These are phyloP conservation scores for Cephalopachus bancanus DNA, from an alignment of 2,797 vertebrate genomes.

Conservation along the genomic window DNA sequence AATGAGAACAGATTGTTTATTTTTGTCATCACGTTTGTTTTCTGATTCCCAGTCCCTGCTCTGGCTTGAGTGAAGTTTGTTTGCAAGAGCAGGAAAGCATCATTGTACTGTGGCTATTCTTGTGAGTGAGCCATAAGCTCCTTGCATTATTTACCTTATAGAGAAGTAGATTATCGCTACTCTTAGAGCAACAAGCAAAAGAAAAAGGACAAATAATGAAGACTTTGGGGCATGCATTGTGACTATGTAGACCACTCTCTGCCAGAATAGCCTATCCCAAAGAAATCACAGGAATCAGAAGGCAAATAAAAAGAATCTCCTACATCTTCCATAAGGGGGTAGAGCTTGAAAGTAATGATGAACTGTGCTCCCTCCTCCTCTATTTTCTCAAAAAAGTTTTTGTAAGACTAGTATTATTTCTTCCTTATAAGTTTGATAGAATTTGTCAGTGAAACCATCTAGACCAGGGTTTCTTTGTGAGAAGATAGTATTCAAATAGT, in stretches of 20 bases:
- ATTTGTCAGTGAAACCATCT: neutral
- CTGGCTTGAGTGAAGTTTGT: neutral
- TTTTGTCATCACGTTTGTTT: neutral
- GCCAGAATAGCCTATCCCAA: neutral
- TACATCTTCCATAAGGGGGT: neutral
- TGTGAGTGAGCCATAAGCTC: neutral
- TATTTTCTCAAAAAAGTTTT: neutral
- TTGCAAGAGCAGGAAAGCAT: neutral
- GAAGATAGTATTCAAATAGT: neutral
- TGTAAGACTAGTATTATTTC: neutral
- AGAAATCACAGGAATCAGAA: neutral
- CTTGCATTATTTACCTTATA: neutral
- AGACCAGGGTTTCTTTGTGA: neutral
- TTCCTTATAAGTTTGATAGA: slow-evolving; percentile 17
- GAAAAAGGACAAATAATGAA: neutral
- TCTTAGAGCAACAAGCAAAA: neutral
- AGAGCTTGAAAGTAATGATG: neutral
- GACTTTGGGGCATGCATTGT: neutral
- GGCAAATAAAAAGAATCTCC: slow-evolving; percentile 15
- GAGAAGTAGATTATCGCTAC: neutral
- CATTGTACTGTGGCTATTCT: neutral
- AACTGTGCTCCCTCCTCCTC: neutral
- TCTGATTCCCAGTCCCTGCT: neutral
- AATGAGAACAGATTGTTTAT: neutral
- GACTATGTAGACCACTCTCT: neutral